These are phyloP conservation scores for Halcyon senegalensis DNA, from an alignment of 2,113 vertebrate species.

Conservation along the genomic window DNA sequence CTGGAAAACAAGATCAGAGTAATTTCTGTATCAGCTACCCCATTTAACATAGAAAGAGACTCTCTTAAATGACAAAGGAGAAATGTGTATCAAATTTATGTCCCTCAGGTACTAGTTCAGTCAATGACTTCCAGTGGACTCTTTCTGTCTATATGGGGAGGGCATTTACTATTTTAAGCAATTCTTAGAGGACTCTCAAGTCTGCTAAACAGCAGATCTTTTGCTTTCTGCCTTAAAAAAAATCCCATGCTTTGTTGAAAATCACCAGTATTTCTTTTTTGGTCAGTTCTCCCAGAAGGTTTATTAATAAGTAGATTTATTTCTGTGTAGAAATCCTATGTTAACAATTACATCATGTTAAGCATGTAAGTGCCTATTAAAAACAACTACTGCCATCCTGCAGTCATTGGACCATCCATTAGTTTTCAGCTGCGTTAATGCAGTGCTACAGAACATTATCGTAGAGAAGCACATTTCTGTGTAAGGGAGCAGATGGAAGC, in stretches of 20 bases:
- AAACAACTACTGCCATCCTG: not conserved
- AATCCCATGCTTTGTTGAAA: not conserved
- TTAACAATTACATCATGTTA: not conserved
- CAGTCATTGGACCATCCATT: not conserved
- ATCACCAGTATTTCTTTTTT: not conserved
- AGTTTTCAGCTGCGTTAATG: not conserved
- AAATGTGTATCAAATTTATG: not conserved
- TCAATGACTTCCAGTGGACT: not conserved
- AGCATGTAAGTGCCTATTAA: not conserved
- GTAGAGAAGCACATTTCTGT: not conserved
- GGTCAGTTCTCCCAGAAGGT: not conserved
- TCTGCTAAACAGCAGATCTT: not conserved
- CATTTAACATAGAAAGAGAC: not conserved
- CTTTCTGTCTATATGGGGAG: not conserved
- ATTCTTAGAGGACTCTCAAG: not conserved
- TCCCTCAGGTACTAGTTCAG: not conserved
- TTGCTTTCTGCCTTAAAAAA: not conserved
- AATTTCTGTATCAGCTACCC: not conserved
- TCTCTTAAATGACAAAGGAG: conserved; percentile 4
- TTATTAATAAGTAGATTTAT: not conserved
- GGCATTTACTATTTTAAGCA: not conserved
- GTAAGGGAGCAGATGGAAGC: conserved; percentile 14
- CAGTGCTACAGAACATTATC: not conserved
- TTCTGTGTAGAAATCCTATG: not conserved
- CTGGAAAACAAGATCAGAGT: not conserved